Base-by-base conservation (phyloP, 37 sponge, comb jelly and placozoan species). In the Corticium candelabrum region DNA sequence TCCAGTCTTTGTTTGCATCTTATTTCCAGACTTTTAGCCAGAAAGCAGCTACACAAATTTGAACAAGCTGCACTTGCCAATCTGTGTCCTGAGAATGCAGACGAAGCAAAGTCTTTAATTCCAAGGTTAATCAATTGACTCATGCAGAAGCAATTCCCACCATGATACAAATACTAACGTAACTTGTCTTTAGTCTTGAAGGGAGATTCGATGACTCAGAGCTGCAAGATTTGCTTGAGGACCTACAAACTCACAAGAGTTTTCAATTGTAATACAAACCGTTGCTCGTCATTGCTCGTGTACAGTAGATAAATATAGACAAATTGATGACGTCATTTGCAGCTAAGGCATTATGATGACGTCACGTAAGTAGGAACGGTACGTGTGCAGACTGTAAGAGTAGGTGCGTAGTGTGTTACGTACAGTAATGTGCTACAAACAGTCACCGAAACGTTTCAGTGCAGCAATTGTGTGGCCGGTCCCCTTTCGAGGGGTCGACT, bases 91-190 rank as follows among this genome's bases (percentile, higher is more conserved):
- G 77, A 89, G 32, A 88, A 80, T 39, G 80, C 85, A 32, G 97
- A 96, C n/a, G 97, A 96, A 67, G 97, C 93, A 27, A 92, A 90
- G 73, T 68, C 97, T 0, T 82, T 92, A 27, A 78, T 96, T 31
- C 91, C 95, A 11, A 92, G 92, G 39, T 62, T 29, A 70, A 34
- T 70, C 31, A 29, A 5, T 29, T 70, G 73, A 5, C 35, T 70
- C 73, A 43, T 43, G 56, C 56, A 43, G 56, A n/a, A n/a, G n/a
- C n/a, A n/a, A n/a, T n/a, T n/a, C n/a, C n/a, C n/a, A n/a, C n/a
- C n/a, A n/a, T n/a, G n/a, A n/a, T n/a, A n/a, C n/a, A 79, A 41
- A 76, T 67, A 40, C 30, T 68, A 35, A 40, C 21, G 33, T 29
- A 31, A 34, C 5, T 37, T 11, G 4, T 41, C 39, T 80, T 29